Evolutionary conservation across 2,797 vertebrate genomes (phyloP).

Genomic region (Salmo trutta): DNA sequence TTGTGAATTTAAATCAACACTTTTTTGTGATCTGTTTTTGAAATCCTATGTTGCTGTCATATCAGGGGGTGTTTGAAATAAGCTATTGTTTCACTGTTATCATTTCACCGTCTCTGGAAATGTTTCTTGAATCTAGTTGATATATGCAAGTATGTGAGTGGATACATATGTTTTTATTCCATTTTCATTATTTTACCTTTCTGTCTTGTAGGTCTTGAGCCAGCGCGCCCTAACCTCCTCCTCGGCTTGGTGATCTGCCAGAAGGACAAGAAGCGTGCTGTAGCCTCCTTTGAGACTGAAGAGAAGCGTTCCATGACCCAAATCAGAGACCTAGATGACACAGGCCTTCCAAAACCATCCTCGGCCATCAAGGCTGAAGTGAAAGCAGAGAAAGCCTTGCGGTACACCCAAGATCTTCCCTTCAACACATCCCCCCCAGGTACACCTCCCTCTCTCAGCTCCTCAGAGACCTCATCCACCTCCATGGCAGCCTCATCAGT

Average conservation of each 20-base stretch:
- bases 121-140: neutral
- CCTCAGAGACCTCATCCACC: conserved; percentile 71
- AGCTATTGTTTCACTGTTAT: conserved; percentile 47
- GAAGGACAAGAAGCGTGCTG: conserved; percentile 85
- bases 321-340: conserved; percentile 77
- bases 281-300: conserved; percentile 75
- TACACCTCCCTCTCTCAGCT: conserved; percentile 80
- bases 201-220: conserved; percentile 87
- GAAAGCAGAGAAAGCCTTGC: conserved; percentile 71
- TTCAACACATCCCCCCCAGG: conserved; percentile 86
- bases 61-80: conserved; percentile 19
- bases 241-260: conserved; percentile 96
- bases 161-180: neutral
- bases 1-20: neutral
- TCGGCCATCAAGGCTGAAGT: conserved; percentile 68
- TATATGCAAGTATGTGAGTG: neutral
- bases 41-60: neutral
- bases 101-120: neutral
- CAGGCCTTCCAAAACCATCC: conserved; percentile 60
- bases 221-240: conserved; percentile 93
- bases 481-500: conserved; percentile 70
- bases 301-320: conserved; percentile 85
- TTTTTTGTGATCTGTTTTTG: neutral
- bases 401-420: conserved; percentile 72
- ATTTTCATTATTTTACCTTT: conserved; percentile 6